Conservation (phyloP, 2,888 invertebrate species). For the Eupsilia transversa region DNA sequence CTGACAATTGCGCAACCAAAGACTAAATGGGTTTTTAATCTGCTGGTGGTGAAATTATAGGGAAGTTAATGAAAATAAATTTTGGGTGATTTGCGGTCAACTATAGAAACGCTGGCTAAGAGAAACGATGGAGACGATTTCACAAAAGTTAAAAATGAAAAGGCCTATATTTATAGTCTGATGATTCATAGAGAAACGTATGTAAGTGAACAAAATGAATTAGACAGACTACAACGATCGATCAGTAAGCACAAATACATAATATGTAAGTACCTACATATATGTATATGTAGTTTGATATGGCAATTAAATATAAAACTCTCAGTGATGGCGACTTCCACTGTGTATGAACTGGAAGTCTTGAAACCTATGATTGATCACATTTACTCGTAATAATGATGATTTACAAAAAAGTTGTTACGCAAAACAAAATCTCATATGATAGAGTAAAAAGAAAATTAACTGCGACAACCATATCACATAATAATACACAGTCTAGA, state of each 20-base stretch:
- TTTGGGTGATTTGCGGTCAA: constrained; percentile 18
- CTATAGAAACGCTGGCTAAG: constrained; percentile 1
- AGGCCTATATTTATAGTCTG: not conserved
- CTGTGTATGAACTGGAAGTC: not conserved
- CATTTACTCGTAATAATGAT: not conserved
- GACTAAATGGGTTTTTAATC: constrained; percentile 61
- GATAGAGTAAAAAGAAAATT: constrained; percentile 36
- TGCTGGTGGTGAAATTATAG: constrained; percentile 26
- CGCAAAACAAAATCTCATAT: constrained; percentile 13
- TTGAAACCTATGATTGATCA: not conserved
- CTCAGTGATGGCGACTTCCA: not conserved
- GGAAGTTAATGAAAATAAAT: not conserved
- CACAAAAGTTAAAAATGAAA: not conserved
- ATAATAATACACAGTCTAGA: constrained; percentile 51
- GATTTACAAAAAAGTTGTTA: constrained; percentile 14
- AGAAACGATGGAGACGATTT: not conserved
- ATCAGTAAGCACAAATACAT: not conserved
- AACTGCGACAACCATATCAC: constrained; percentile 31
- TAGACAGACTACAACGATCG: too few relatives aligned
- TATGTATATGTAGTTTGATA: not conserved
- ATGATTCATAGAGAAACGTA: not conserved
- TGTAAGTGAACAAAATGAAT: not conserved
- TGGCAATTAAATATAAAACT: not conserved
- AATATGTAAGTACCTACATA: too few relatives aligned
- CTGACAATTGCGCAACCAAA: constrained; percentile 59